Evolutionary conservation across 2,113 vertebrate genomes (phyloP).

Genomic region (Ia io): DNA sequence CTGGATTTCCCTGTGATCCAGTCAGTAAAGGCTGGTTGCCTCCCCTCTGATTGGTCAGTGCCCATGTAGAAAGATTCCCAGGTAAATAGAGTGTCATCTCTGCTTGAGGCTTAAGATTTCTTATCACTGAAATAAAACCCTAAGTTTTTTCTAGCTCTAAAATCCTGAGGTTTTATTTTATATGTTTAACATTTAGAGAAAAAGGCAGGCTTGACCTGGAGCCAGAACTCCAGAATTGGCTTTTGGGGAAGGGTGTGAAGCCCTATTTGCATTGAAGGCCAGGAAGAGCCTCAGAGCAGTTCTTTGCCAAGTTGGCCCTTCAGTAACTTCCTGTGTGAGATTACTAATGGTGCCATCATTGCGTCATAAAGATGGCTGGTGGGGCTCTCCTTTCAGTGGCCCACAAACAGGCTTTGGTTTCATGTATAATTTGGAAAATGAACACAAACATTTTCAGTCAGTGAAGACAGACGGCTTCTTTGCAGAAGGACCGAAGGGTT

Average conservation of each 20-base stretch:
- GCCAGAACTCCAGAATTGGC: not conserved
- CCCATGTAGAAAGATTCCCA: not conserved
- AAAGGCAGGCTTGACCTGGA: not conserved
- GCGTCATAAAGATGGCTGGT: not conserved
- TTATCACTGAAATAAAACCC: not conserved
- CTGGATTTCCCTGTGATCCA: not conserved
- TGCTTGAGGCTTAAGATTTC: not conserved
- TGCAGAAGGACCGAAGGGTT: not conserved
- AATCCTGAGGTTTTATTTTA: constrained; percentile 4
- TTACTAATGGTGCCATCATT: not conserved
- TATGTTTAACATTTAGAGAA: not conserved
- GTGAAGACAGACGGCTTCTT: not conserved
- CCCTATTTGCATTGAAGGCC: constrained; percentile 11
- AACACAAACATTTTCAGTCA: not conserved
- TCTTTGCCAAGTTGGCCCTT: constrained; percentile 24
- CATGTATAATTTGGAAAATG: not conserved
- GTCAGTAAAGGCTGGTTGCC: not conserved
- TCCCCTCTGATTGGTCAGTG: not conserved
- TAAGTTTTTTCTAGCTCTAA: not conserved
- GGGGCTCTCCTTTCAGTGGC: not conserved
- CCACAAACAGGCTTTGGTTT: not conserved
- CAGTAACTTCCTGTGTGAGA: not conserved
- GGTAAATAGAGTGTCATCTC: not conserved
- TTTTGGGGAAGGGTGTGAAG: constrained; percentile 32
- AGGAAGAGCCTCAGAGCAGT: not conserved